phyloP scores from a whole-genome alignment of 2,113 vertebrate genomes.

The Alaudala cheleensis region DNA sequence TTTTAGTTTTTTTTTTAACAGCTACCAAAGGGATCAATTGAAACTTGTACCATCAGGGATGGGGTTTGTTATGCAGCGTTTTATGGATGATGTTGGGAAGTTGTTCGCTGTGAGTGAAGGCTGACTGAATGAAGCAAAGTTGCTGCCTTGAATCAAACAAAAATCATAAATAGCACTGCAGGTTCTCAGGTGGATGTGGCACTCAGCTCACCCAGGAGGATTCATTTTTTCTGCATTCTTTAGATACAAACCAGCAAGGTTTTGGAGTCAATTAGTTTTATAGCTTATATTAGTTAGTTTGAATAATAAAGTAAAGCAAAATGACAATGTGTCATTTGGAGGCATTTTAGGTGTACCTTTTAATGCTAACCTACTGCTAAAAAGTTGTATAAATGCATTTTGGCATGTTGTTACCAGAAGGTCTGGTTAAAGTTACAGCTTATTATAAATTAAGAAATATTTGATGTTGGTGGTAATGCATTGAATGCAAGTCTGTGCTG shows the following conservation, averaged over 20 bases:
- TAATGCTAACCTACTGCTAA: neutral
- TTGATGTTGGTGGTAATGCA: neutral
- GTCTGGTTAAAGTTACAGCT: neutral
- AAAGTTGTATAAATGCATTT: neutral
- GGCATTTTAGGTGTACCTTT: neutral
- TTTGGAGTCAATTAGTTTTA: neutral
- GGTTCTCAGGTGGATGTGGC: neutral
- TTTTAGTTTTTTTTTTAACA: neutral
- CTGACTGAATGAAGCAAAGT: neutral
- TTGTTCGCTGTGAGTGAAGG: neutral
- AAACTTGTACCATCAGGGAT: neutral
- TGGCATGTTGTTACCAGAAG: neutral
- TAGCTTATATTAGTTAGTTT: neutral
- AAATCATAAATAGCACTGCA: neutral
- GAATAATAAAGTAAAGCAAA: neutral
- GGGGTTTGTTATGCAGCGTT: neutral
- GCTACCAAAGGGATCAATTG: constrained; percentile 56
- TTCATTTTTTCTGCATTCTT: neutral
- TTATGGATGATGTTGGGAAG: neutral
- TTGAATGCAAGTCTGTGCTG: neutral
- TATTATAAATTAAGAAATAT: neutral
- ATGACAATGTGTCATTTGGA: neutral
- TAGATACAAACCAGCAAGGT: neutral
- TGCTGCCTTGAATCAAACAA: neutral
- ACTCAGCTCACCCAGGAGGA: neutral